Percentiles rank a stretch among this genome's conserved stretches.
Conservation (phyloP, 2,888 invertebrate genomes). For the Rutpela maculata region DNA sequence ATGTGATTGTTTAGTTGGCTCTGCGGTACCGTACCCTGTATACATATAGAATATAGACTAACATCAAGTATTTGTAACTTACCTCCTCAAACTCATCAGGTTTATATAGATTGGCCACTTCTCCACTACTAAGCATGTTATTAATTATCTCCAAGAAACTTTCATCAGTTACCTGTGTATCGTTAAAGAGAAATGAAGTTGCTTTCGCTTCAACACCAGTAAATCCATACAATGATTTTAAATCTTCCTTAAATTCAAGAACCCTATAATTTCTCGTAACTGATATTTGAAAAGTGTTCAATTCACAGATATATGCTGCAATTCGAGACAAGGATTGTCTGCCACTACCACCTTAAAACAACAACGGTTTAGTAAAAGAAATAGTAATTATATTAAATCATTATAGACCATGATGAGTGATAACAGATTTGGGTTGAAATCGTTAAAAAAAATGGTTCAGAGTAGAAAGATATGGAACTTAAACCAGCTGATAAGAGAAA, state of each 20-base stretch:
- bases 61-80: constrained; percentile 58
- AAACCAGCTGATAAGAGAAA: too few relatives aligned
- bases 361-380: not conserved
- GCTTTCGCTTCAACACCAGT: constrained; percentile 86
- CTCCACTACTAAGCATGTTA: constrained; percentile 91
- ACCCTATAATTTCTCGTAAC: constrained; percentile 87
- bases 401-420: not conserved
- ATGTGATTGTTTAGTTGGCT: too few relatives aligned
- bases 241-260: constrained; percentile 87
- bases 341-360: constrained; percentile 84
- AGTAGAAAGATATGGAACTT: too few relatives aligned
- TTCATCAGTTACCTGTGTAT: constrained; percentile 90
- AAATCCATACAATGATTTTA: constrained; percentile 83
- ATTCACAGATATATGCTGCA: constrained; percentile 88
- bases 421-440: too few relatives aligned
- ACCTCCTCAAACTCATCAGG: constrained; percentile 93
- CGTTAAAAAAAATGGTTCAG: too few relatives aligned
- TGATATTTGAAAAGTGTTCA: constrained; percentile 85
- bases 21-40: too few relatives aligned
- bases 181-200: constrained; percentile 89
- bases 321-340: constrained; percentile 87
- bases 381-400: constrained; percentile 1
- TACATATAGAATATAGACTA: too few relatives aligned
- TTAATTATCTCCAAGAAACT: constrained; percentile 92
- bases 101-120: constrained; percentile 91